A percentile compares a stretch with the other conserved stretches of the same genome.
Evolutionary conservation across 2,797 vertebrate species (phyloP).

Genomic region (Neosilurus mollespiculum): DNA sequence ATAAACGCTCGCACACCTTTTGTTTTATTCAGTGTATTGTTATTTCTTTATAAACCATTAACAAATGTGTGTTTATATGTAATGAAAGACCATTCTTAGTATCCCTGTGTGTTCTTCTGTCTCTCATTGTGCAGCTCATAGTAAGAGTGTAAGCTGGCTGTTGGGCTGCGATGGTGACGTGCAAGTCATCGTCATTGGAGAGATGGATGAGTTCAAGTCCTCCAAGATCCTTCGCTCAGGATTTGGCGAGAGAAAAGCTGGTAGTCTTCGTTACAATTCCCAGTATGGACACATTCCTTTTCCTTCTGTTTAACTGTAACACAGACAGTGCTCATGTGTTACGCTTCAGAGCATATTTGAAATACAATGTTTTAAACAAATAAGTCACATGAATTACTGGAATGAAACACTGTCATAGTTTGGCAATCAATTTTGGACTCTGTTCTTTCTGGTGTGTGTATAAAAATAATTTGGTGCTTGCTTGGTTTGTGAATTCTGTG

Average conservation of each 20-base stretch:
- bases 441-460: background rate
- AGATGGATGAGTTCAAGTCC: slow-evolving; percentile 70
- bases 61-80: background rate
- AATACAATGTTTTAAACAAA: background rate
- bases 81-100: background rate
- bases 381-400: background rate
- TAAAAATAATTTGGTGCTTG: background rate
- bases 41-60: background rate
- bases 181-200: slow-evolving; percentile 73
- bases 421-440: background rate
- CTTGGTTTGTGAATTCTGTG: background rate
- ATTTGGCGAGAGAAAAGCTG: slow-evolving; percentile 64
- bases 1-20: background rate
- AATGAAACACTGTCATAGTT: background rate
- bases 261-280: slow-evolving; percentile 59
- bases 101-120: slow-evolving; percentile 1
- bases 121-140: slow-evolving; percentile 63
- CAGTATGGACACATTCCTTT: slow-evolving; percentile 58
- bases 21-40: background rate
- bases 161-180: slow-evolving; percentile 77
- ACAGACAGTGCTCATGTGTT: background rate
- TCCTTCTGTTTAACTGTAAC: background rate
- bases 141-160: slow-evolving; percentile 76
- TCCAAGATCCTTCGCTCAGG: slow-evolving; percentile 73
- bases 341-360: background rate